Conservation (phyloP, 2,113 vertebrate genomes). For the Sorex fumeus region DNA sequence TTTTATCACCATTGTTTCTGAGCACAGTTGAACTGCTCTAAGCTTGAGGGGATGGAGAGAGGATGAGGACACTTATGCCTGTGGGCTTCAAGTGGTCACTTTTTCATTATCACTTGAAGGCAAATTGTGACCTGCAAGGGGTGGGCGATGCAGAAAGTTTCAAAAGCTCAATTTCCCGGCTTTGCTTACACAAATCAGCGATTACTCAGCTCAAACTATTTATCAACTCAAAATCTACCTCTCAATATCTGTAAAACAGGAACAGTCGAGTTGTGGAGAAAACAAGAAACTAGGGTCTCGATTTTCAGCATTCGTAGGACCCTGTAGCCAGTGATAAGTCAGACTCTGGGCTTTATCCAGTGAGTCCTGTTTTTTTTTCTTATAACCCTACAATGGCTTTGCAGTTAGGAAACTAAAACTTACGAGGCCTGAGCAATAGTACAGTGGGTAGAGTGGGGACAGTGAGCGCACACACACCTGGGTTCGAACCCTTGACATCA, state of each 20-base stretch:
- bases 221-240: neutral
- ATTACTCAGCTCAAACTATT: neutral
- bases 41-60: neutral
- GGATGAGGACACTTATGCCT: neutral
- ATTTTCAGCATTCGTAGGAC: neutral
- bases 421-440: neutral
- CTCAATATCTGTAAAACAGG: neutral
- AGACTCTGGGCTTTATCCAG: neutral
- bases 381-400: neutral
- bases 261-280: neutral
- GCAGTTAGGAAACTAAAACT: slow-evolving; percentile 4
- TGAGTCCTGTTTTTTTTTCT: neutral
- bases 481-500: too few species aligned
- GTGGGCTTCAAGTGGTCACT: neutral
- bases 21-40: neutral
- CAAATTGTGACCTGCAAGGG: neutral
- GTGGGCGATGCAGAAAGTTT: neutral
- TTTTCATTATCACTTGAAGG: neutral
- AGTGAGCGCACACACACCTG: too few species aligned
- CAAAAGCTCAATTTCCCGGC: neutral
- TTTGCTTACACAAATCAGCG: neutral
- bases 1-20: neutral
- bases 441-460: too few species aligned
- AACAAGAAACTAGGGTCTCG: neutral
- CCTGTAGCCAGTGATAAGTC: neutral